Evolutionary conservation across 2,888 invertebrate genomes (phyloP), one percentile per base, ranked within the genome.

Genomic region (Spodoptera exigua): DNA sequence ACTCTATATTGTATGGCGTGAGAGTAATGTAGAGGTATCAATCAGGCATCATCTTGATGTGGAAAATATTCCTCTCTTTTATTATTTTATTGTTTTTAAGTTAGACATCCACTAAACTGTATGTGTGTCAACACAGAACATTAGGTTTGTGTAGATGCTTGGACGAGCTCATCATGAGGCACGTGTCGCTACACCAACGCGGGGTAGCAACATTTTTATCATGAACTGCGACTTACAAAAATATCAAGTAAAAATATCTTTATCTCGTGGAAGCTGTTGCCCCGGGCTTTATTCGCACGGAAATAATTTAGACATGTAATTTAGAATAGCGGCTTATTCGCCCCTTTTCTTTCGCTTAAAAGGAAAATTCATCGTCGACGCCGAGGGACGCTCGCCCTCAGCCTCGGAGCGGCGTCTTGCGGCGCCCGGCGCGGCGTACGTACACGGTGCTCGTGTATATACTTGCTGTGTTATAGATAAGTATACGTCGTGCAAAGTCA

Each of bases 241-340:
- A 64, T 39, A 45, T 57, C 63, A 46, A 16, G 27, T 43, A 55
- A 64, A 63, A 63, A 64, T 62, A 63, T 61, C 54, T 61, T 54
- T 55, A 61, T 61, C 63, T 62, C 53, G 41, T 62, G 48, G 36
- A 55, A 57, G 63, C 65, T 57, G 62, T 56, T 64, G 63, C 64
- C 40, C 13, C 40, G 16, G 48, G 65, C 35, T 45, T 61, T 64
- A 64, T 64, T 49, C 63, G 44, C 40, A 36, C 63, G 63, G 57
- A 64, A 57, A 64, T 64, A 64, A 63, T 63, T 63, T 65, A 48
- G 65, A 49, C 65, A 63, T 64, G 65, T 63, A 49, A 65, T 63
- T 63, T 65, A 49, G 48, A 57, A 64, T 36, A 55, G 57, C 39
- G 63, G 65, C 65, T 63, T 63, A 63, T 57, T 64, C 49, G 21